Conservation (phyloP, 2,888 invertebrate species). For the Drosophila lutescens region DNA sequence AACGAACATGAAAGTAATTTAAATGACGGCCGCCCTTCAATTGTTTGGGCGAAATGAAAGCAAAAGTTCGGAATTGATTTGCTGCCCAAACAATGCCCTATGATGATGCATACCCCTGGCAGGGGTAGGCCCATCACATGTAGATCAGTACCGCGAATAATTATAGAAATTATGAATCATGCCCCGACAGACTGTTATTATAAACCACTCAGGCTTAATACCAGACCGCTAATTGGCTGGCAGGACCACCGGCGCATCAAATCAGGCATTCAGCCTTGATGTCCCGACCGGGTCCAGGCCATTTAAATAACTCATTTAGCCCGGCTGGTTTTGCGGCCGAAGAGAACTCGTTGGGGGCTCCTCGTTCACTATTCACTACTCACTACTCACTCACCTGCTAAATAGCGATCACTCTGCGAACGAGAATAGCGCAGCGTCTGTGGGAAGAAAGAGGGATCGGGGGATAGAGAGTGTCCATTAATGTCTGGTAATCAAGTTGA, state of each 20-base stretch:
- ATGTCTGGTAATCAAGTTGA: conserved; percentile 63
- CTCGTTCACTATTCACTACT: conserved; percentile 74
- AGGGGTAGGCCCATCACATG: conserved; percentile 7
- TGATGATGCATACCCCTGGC: not conserved
- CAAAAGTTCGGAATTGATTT: conserved; percentile 56
- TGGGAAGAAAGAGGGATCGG: conserved; percentile 33
- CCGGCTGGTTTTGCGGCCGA: conserved; percentile 26
- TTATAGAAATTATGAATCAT: conserved; percentile 64
- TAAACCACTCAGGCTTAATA: conserved; percentile 78
- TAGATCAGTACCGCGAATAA: conserved; percentile 34
- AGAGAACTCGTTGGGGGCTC: conserved; percentile 53
- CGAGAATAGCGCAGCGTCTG: conserved; percentile 84
- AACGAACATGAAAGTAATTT: conserved; percentile 72
- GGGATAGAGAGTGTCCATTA: conserved; percentile 53
- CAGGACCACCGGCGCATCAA: conserved; percentile 73
- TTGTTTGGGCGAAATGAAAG: conserved; percentile 65
- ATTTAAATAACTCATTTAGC: conserved; percentile 80
- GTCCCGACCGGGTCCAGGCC: conserved; percentile 27
- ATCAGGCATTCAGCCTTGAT: conserved; percentile 51
- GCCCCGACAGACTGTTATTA: conserved; percentile 59
- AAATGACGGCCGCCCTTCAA: conserved; percentile 63
- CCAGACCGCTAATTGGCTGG: conserved; percentile 74
- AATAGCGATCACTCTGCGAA: conserved; percentile 85
- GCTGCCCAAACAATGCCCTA: conserved; percentile 16
- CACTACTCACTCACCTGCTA: conserved; percentile 84